Percentiles rank a stretch among this genome's conserved stretches.
Evolutionary conservation across 2,888 invertebrate genomes (phyloP).

Genomic region (Campoletis raptor): DNA sequence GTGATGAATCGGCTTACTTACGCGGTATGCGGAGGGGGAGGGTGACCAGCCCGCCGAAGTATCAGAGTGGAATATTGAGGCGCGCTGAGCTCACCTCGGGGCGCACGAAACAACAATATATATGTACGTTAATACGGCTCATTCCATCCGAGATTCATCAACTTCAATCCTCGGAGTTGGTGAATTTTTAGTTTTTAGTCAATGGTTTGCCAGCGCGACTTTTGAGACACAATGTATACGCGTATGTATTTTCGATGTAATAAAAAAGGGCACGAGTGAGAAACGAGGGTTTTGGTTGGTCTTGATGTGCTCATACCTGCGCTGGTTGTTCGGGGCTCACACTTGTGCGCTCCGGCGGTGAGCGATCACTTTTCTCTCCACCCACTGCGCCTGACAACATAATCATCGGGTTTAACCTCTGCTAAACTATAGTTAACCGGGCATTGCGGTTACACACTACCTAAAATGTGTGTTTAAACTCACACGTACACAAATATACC

Average conservation of each 20-base stretch:
- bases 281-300: conserved; percentile 53
- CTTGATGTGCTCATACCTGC: conserved; percentile 59
- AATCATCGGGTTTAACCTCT: conserved; percentile 84
- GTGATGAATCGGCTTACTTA: conserved; percentile 81
- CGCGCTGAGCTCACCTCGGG: conserved; percentile 61
- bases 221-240: conserved; percentile 13
- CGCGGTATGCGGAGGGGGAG: conserved; percentile 52
- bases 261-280: conserved; percentile 36
- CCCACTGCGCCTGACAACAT: conserved; percentile 83
- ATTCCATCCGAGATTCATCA: conserved; percentile 20
- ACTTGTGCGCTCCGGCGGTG: conserved; percentile 74
- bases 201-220: not conserved
- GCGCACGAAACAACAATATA: conserved; percentile 46
- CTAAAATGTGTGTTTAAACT: conserved; percentile 83
- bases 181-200: not conserved
- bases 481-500: conserved; percentile 55
- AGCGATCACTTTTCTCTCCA: conserved; percentile 83
- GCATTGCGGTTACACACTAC: conserved; percentile 81
- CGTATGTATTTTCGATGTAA: conserved; percentile 18
- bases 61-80: conserved; percentile 65
- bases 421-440: conserved; percentile 83
- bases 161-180: not conserved
- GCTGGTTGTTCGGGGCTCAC: conserved; percentile 40
- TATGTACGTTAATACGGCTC: conserved; percentile 13
- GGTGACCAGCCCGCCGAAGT: conserved; percentile 44